phyloP scores from a whole-genome alignment of 2,113 vertebrate species.

The Sphyrna mokarran region DNA sequence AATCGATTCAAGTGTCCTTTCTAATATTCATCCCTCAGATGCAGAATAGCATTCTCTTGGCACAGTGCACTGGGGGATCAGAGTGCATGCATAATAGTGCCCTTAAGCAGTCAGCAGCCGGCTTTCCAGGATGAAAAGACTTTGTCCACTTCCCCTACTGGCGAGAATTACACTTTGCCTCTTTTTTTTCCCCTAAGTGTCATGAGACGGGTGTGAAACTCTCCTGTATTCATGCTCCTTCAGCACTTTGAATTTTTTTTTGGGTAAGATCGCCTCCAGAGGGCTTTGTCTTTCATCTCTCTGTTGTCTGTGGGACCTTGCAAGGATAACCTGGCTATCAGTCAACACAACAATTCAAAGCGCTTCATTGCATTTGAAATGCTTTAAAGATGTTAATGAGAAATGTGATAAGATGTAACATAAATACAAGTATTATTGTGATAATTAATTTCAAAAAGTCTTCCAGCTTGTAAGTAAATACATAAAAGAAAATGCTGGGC shows the following conservation, averaged over 20 bases:
- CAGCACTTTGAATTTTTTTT: too few relatives aligned
- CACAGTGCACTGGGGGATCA: too few relatives aligned
- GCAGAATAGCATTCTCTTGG: too few relatives aligned
- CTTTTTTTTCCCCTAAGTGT: too few relatives aligned
- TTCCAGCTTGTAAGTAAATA: background rate
- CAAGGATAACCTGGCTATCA: background rate
- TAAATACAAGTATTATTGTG: background rate
- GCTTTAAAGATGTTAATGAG: background rate
- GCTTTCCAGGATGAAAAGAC: too few relatives aligned
- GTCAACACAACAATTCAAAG: background rate
- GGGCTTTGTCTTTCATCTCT: background rate
- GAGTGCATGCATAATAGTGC: too few relatives aligned
- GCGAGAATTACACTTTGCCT: too few relatives aligned
- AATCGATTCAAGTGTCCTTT: background rate
- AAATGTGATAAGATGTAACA: background rate
- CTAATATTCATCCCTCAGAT: background rate
- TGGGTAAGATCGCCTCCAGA: background rate
- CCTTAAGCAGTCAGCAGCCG: too few relatives aligned
- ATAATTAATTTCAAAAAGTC: background rate
- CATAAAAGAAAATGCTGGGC: background rate
- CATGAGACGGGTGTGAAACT: too few relatives aligned
- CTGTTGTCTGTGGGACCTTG: background rate
- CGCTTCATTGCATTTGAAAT: background rate
- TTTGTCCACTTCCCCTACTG: too few relatives aligned
- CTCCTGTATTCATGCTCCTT: too few relatives aligned